Evolutionary conservation across 2,113 vertebrate genomes (phyloP), one percentile per base, ranked within the genome.

Genomic region (Albula goreensis): DNA sequence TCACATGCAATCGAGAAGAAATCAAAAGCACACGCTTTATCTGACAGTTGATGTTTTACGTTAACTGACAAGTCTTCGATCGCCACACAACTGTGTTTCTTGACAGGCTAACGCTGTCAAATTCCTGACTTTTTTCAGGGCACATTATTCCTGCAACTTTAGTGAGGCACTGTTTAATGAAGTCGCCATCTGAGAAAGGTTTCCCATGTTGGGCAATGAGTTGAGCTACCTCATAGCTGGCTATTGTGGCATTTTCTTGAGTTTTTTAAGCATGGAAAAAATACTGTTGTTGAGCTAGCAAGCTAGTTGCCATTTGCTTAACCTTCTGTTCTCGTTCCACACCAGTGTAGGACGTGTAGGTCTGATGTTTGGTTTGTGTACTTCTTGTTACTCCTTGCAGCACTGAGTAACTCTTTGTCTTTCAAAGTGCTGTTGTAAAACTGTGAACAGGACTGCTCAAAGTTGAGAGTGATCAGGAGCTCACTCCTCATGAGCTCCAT

Each of bases 401-500:
- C 52, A 56, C 12, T 56, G 12, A 56, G 52, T 11, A 56, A 11
- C 12, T 5, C 6, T 56, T 56, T 56, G 52, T 56, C 52, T 11
- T 56, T 56, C 52, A 56, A 56, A 56, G 78, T 81, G 86, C 50
- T 74, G 84, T 50, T 50, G 60, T 63, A 15, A 15, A 63, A 63
- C 10, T 63, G 10, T 10, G 60, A 10, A 17, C 60, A 63, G 15
- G 60, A 63, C 60, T 15, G 10, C 3, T 78, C 5, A 78, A 78
- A 78, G 17, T 78, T 78, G 11, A 78, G 22, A 31, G 74, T 31
- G 74, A 78, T 10, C 11, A 78, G 11, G 11, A 85, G 85, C 87
- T 88, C 85, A 88, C 84, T 79, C 84, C 57, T 86, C 9, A 89
- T 89, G 41, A 87, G 85, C 56, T 80, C 88, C 10, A 79, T 31